Evolutionary conservation across 2,888 invertebrate species (phyloP).

Genomic region (Limnephilus marmoratus): DNA sequence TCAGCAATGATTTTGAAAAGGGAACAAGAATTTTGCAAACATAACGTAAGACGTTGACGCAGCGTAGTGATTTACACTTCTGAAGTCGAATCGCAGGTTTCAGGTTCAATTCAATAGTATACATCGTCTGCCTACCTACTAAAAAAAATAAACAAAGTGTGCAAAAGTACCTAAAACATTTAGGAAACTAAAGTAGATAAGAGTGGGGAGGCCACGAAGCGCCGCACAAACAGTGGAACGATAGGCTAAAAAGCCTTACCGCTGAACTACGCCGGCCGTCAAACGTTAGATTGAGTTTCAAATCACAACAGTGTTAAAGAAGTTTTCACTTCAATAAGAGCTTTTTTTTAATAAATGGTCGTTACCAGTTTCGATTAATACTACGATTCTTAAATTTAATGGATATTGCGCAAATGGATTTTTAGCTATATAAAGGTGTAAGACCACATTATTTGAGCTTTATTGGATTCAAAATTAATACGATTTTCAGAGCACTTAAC

Average conservation of each 20-base stretch:
- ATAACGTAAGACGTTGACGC: neutral
- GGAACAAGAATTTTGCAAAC: neutral
- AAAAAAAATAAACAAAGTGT: neutral
- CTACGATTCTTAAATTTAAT: neutral
- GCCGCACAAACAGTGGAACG: too few relatives aligned
- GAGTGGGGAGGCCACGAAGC: too few relatives aligned
- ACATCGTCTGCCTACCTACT: too few relatives aligned
- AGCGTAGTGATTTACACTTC: neutral
- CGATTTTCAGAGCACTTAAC: too few relatives aligned
- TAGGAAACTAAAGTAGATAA: too few relatives aligned
- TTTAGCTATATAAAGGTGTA: neutral
- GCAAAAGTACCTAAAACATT: too few relatives aligned
- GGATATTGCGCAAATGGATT: neutral
- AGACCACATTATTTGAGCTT: too few relatives aligned
- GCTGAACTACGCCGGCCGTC: too few relatives aligned
- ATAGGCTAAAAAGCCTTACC: too few relatives aligned
- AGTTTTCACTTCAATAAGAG: neutral
- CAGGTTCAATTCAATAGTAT: neutral
- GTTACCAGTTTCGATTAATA: neutral
- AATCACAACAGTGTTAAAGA: too few relatives aligned
- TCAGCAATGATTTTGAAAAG: neutral
- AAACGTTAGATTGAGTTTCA: too few relatives aligned
- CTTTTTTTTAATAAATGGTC: neutral
- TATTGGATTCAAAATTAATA: too few relatives aligned
- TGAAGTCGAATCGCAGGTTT: neutral